Evolutionary conservation across 2,888 invertebrate genomes (phyloP), one percentile per base, ranked within the genome.

Genomic region (Agrilus mali): DNA sequence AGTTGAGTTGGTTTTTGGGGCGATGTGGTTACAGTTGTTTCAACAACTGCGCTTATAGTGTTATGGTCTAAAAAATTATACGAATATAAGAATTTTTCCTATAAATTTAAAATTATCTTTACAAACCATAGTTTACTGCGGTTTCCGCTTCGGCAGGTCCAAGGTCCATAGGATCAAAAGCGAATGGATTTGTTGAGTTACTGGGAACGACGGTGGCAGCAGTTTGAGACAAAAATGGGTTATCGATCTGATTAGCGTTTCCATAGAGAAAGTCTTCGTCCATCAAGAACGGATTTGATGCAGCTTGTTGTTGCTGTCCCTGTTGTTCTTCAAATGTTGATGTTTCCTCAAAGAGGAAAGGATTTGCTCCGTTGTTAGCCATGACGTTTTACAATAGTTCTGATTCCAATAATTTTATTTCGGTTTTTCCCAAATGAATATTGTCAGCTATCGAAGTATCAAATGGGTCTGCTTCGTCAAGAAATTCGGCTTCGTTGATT

Each of bases 381-480:
- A 65, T 66, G 20, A 2, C 17, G 20, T 45, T 46, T 52, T 68
- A 65, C 51, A 73, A 71, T 55, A 88, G 70, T 63, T 89, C 86
- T 40, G 80, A 82, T 62, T 87, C 88, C 1, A 89, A 65, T 15
- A 86, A 61, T 58, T 84, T 85, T 1, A 88, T 63, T 64, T 88
- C 87, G 0, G 84, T 78, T 61, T 76, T 78, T 3, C 87, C 86
- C 0, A 86, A 86, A 49, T 77, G 77, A 36, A 87, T 71, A 57
- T 80, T 76, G 39, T 72, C 71, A 0, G 84, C 86, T 54, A 85
- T 82, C 4, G 86, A 86, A 0, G 88, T 88, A 59, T 89, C 88
- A 57, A 89, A 89, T 0, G 88, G 88, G 70, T 89, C 88, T 31
- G 74, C 62, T 51, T 79, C 68, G 12, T 59, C 71, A 42, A 73